Conservation (phyloP, 1,140 invertebrate genomes). For the Hypothenemus hampei region DNA sequence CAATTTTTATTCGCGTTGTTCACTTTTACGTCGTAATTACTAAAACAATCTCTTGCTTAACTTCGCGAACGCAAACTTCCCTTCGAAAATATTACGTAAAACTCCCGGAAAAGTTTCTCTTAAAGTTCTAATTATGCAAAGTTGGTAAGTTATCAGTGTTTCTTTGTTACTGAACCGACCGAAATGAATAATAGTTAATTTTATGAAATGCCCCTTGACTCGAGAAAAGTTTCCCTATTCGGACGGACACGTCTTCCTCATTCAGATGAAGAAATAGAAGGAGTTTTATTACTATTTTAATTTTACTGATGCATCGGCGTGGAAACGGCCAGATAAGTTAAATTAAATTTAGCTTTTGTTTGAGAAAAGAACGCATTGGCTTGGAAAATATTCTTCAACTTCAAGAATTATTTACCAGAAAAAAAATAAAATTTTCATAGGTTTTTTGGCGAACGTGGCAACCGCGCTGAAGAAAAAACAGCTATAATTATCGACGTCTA, state of each 20-base stretch:
- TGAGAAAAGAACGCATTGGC: no score
- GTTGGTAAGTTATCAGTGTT: background rate
- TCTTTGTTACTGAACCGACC: conserved; percentile 1
- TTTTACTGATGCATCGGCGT: conserved; percentile 33
- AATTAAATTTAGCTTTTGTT: conserved; percentile 33
- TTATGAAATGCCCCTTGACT: conserved; percentile 3
- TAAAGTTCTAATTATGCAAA: background rate
- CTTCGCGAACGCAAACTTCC: no score
- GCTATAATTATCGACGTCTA: conserved; percentile 26
- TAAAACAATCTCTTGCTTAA: no score
- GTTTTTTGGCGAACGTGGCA: background rate
- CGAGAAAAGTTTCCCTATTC: background rate
- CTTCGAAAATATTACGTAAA: background rate
- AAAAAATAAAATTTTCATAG: no score
- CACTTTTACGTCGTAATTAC: no score
- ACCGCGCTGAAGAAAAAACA: background rate
- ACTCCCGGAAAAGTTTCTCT: background rate
- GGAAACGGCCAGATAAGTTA: conserved; percentile 36
- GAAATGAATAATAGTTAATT: conserved; percentile 4
- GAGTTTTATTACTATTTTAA: conserved; percentile 40
- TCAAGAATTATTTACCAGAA: no score
- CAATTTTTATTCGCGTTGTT: no score
- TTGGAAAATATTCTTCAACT: no score
- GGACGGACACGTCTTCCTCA: no score
- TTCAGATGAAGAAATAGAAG: no score